Base-by-base conservation (phyloP, 2,113 vertebrate genomes). In the Eclectus roratus region DNA sequence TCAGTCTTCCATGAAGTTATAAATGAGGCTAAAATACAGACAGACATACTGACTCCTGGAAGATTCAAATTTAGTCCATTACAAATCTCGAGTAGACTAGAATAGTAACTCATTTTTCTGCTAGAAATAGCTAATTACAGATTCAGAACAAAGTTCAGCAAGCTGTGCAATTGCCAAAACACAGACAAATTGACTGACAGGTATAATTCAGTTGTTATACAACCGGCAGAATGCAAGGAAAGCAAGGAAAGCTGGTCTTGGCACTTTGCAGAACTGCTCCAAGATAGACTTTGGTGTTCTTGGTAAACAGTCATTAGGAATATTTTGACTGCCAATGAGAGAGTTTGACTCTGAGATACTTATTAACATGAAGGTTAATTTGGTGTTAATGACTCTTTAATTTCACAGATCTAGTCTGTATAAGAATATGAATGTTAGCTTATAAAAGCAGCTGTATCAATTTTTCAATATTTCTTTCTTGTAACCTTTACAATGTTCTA, bases 51-150 rank as follows among this genome's bases (percentile, higher is more conserved):
- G 82, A 91, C 95, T 97, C 71, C 88, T 71, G 53, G 46, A 95
- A 91, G 68, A 85, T 58, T 61, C 85, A 94, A 93, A 94, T 96
- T 94, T 95, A 96, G 90, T 39, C 89, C 71, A 71, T 88, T 83
- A 78, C 46, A 72, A 85, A 68, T 69, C 80, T 41, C 78, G 55
- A 55, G 60, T 43, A 88, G 79, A 83, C 91, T 77, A 55, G 50
- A 97, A 96, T 90, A 96, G 90, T 28, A 93, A 93, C 82, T 91
- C 52, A 86, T 95, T 92, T 96, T 95, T 96, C 79, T 91, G 70
- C 73, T 73, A 64, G 72, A 76, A 96, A 66, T 39, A 87, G 83
- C 74, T 94, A 68, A 88, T 94, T 91, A 86, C 66, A 85, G 81
- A 83, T 89, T 74, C 85, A 79, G 86, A 96, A 85, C 71, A 77